A percentile compares a stretch with the other conserved stretches of the same genome.
Conservation (phyloP, 1,140 invertebrate species). For the Pinna nobilis region DNA sequence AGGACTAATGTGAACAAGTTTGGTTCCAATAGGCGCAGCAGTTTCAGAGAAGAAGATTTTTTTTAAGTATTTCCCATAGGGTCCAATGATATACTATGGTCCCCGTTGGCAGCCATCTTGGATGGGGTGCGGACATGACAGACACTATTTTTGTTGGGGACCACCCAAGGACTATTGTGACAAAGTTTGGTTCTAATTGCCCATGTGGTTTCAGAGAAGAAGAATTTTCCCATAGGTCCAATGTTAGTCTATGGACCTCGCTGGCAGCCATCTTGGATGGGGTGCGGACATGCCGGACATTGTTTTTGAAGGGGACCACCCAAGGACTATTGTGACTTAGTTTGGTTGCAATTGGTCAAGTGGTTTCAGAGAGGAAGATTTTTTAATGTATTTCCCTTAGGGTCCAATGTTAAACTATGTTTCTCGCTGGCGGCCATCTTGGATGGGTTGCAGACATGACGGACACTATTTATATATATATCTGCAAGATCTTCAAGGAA, state of each 20-base stretch:
- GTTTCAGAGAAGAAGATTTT: constrained; percentile 2
- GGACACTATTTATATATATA: not conserved
- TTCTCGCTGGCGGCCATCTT: not conserved
- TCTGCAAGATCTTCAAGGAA: not conserved
- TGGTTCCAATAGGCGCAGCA: constrained; percentile 1
- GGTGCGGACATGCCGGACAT: not conserved
- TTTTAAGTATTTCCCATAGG: constrained; percentile 1
- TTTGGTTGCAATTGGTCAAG: too few species aligned
- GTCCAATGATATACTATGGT: constrained; percentile 2
- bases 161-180: constrained; percentile 10
- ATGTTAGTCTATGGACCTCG: not conserved
- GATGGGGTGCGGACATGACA: not conserved
- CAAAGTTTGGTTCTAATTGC: not conserved
- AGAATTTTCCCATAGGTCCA: not conserved
- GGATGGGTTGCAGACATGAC: not conserved
- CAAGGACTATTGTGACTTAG: constrained; percentile 10
- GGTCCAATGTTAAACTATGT: constrained; percentile 8
- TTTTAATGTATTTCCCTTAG: not conserved
- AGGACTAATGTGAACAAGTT: not conserved
- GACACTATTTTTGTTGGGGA: constrained; percentile 1
- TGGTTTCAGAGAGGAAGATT: not conserved
- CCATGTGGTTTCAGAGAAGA: not conserved
- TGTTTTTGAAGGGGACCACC: not conserved
- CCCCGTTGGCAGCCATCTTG: not conserved
- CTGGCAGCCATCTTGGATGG: constrained; percentile 12